Conservation (phyloP, 92 coral and sea anemone species). For the Nematostella vectensis region DNA sequence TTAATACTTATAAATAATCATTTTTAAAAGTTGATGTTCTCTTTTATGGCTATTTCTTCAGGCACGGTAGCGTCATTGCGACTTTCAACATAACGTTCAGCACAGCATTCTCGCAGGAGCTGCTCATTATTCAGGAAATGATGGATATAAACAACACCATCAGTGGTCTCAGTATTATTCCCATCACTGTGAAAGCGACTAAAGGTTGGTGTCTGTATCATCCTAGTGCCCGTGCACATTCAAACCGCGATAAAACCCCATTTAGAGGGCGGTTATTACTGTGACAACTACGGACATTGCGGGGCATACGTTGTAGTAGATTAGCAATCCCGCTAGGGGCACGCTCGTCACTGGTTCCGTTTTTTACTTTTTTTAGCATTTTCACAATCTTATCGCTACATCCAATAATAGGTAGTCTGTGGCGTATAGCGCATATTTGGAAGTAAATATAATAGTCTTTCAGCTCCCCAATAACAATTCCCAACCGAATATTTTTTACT, state of each 20-base stretch:
- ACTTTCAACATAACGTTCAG: slow-evolving; percentile 13
- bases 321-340: too few species aligned
- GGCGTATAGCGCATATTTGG: not conserved
- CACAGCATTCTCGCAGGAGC: slow-evolving; percentile 7
- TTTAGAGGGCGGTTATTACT: too few species aligned
- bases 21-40: too few species aligned
- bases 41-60: too few species aligned
- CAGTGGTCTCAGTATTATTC: slow-evolving; percentile 4
- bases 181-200: slow-evolving; percentile 8
- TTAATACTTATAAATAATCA: too few species aligned
- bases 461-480: too few species aligned
- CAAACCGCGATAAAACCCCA: not conserved
- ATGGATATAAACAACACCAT: slow-evolving; percentile 20
- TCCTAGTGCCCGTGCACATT: not conserved
- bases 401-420: not conserved
- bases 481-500: not conserved
- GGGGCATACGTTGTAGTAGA: too few species aligned
- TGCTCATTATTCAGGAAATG: slow-evolving; percentile 21
- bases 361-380: too few species aligned
- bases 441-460: not conserved
- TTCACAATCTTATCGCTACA: too few species aligned
- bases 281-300: too few species aligned
- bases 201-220: slow-evolving; percentile 10
- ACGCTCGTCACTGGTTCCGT: too few species aligned
- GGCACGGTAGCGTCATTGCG: slow-evolving; percentile 50